Conservation (phyloP, 2,888 invertebrate genomes). For the Oligia latruncula region DNA sequence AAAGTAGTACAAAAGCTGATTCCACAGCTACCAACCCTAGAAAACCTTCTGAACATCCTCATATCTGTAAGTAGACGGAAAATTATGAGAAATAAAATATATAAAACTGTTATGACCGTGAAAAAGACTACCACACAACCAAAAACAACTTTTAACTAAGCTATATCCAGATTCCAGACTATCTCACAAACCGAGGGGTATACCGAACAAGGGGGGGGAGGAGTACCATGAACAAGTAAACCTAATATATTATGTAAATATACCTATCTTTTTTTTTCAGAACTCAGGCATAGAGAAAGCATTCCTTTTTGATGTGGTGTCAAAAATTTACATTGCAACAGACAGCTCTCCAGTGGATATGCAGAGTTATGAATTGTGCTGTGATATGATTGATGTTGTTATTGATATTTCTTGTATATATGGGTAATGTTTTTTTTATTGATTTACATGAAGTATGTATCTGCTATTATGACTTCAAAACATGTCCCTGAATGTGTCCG, state of each 20-base stretch:
- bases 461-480: background rate
- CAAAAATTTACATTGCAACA: constrained; percentile 99
- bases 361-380: constrained; percentile 99
- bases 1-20: constrained; percentile 99
- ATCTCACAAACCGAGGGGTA: background rate
- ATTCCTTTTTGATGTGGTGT: constrained; percentile 99
- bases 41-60: constrained; percentile 98
- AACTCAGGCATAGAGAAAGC: constrained; percentile 99
- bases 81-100: background rate
- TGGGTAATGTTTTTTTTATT: constrained; percentile 91
- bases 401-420: constrained; percentile 99
- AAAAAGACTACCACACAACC: background rate
- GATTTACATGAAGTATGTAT: background rate
- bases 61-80: constrained; percentile 95
- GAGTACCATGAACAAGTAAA: background rate
- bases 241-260: background rate
- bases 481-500: background rate
- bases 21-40: constrained; percentile 98
- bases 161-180: background rate
- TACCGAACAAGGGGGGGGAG: too few species aligned
- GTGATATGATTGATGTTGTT: constrained; percentile 99
- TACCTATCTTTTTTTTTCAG: constrained; percentile 88
- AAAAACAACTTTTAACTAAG: background rate
- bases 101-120: background rate
- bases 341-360: constrained; percentile 99